Evolutionary conservation across 1,140 invertebrate species (phyloP).

Genomic region (Hylyphantes graminicola): DNA sequence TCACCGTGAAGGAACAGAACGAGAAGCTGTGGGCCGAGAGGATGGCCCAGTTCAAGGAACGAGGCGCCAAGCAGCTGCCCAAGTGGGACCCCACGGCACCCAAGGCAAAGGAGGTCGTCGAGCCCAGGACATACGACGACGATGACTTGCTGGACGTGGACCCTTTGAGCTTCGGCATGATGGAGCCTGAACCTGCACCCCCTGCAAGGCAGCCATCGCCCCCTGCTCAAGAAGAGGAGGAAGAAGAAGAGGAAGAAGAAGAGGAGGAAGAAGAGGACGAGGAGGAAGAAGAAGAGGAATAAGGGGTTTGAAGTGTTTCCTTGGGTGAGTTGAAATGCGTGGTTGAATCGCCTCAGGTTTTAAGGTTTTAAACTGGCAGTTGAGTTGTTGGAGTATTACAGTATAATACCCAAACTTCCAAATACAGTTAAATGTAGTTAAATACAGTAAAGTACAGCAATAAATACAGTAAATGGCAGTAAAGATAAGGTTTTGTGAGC

Average conservation of each 20-base stretch:
- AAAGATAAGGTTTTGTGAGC: too few species aligned
- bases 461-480: too few species aligned
- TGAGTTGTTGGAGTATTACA: too few species aligned
- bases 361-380: too few species aligned
- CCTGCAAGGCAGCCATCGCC: conserved; percentile 29
- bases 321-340: conserved; percentile 2
- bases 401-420: too few species aligned
- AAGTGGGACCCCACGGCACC: conserved; percentile 63
- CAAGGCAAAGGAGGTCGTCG: conserved; percentile 63
- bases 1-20: conserved; percentile 76
- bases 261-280: conserved; percentile 60
- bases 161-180: conserved; percentile 58
- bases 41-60: conserved; percentile 83
- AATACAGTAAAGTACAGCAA: too few species aligned
- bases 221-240: conserved; percentile 62
- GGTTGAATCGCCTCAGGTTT: too few species aligned
- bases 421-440: too few species aligned
- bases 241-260: conserved; percentile 62
- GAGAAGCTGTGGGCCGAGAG: conserved; percentile 90
- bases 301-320: conserved; percentile 19
- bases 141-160: conserved; percentile 64
- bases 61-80: conserved; percentile 51
- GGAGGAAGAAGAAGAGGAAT: conserved; percentile 43
- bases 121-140: conserved; percentile 64
- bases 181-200: conserved; percentile 69